Evolutionary conservation across 2,888 invertebrate species (phyloP), one percentile per base, ranked within the genome.

Genomic region (Tenthredo distinguenda): DNA sequence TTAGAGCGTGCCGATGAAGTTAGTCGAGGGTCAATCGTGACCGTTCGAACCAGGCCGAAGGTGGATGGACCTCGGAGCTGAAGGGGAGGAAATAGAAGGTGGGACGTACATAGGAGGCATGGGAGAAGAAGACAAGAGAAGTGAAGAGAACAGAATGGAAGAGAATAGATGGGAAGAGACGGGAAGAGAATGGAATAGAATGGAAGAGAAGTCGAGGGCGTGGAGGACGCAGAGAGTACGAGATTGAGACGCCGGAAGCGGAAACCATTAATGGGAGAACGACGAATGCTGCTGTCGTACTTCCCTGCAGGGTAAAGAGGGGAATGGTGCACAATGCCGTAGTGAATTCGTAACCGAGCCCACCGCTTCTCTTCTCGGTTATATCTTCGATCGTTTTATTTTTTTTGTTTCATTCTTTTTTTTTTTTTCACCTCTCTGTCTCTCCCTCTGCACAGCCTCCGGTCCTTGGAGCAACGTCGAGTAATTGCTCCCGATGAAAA

Each of bases 231-330:
- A 18, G 65, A 82, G 55, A 58, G 84, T 85, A 21, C 15, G 87
- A 87, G 89, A 91, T 91, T 89, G 91, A 91, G 91, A 91, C 90
- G 90, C 89, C 91, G 91, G 91, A 91, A 91, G 88, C 90, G 91
- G 91, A 91, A 91, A 88, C 91, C 91, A 91, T 91, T 91, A 91
- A 91, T 91, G 89, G 88, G 85, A 87, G 86, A 87, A 88, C 87
- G 86, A 86, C 87, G 86, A 84, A 74, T 68, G 84, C 84, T 81
- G 58, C 34, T 37, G 79, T 62, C 31, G 31, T 26, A 21, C 62
- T 40, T 26, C 77, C 79, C 68, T 18, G 84, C 47, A 43, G 58
- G 47, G 81, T 37, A 34, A 50, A n/a, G 85, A 68, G 34, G 43
- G 86, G 87, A 88, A 84, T 85, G 87, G 88, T 88, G 87, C 89